These are phyloP conservation scores for Shinisaurus crocodilurus DNA, from an alignment of 2,113 vertebrate species.

Conservation along the genomic window DNA sequence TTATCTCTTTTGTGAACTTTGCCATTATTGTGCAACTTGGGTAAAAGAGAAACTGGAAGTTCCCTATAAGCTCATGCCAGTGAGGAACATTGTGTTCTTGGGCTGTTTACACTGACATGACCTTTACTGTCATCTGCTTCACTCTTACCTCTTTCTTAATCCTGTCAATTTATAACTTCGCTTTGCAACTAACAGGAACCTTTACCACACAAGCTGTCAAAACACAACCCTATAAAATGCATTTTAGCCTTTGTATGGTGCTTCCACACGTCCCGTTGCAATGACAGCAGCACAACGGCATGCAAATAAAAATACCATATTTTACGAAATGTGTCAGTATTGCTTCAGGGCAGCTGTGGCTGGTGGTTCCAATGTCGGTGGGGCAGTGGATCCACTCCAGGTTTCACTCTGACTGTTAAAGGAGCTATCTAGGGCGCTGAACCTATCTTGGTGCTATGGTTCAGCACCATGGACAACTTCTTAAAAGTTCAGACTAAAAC, in stretches of 20 bases:
- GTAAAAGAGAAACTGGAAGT: slow-evolving; percentile 25
- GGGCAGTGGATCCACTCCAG: too few species aligned
- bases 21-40: fast-evolving
- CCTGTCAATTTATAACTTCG: background rate
- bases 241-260: background rate
- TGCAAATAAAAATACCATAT: background rate
- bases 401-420: too few species aligned
- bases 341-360: background rate
- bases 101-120: background rate
- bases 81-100: background rate
- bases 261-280: background rate
- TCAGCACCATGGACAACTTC: too few species aligned
- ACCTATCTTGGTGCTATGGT: too few species aligned
- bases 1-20: slow-evolving; percentile 34
- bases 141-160: background rate
- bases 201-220: background rate
- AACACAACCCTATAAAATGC: background rate
- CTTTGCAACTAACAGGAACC: background rate
- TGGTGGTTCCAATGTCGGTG: too few species aligned
- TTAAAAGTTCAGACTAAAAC: too few species aligned
- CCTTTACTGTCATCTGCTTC: background rate
- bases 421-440: too few species aligned
- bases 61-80: background rate
- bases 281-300: background rate
- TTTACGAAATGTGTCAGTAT: background rate